A percentile compares a stretch with the other conserved stretches of the same genome.
Conservation (phyloP, 2,113 vertebrate genomes). For the Lampris incognitus region DNA sequence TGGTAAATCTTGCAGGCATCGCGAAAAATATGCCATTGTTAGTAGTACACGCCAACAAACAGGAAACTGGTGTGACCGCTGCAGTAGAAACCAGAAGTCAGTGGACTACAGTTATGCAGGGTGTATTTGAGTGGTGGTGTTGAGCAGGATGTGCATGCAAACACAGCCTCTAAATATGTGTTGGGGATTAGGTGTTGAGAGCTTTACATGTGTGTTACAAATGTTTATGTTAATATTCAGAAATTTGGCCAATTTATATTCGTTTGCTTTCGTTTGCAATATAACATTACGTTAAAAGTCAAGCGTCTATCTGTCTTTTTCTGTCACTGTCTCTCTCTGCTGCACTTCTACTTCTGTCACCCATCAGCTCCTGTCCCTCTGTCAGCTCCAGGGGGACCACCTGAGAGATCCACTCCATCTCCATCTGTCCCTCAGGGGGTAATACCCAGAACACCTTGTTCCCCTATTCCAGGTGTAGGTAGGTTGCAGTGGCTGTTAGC, state of each 20-base stretch:
- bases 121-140: not conserved
- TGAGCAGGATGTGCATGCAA: not conserved
- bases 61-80: no score
- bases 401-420: conserved; percentile 84
- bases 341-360: not conserved
- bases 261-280: no score
- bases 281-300: not conserved
- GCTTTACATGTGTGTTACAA: no score
- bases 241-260: no score
- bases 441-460: conserved; percentile 84
- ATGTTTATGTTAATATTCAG: no score
- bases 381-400: conserved; percentile 89
- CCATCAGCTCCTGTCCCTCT: conserved; percentile 66
- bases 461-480: conserved; percentile 91
- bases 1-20: no score
- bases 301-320: not conserved
- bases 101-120: no score
- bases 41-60: no score
- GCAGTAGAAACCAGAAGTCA: no score
- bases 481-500: conserved; percentile 84
- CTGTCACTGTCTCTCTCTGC: conserved; percentile 20
- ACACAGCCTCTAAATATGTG: no score
- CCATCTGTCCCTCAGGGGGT: conserved; percentile 60
- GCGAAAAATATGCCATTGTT: no score
- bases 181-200: no score